Evolutionary conservation across 2,888 invertebrate genomes (phyloP).

Genomic region (Cyaniris semiargus): DNA sequence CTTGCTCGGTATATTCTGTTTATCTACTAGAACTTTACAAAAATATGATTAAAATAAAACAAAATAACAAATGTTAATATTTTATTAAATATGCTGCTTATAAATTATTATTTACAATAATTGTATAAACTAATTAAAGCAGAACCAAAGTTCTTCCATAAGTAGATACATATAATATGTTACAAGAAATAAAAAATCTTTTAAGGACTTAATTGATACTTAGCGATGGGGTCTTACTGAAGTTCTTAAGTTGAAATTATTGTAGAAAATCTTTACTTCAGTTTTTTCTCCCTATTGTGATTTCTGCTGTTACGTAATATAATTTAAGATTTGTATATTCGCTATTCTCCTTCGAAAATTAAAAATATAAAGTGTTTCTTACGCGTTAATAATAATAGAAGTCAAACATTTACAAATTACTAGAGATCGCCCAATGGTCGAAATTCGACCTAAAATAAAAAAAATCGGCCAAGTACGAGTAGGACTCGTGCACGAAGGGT

Average conservation of each 20-base stretch:
- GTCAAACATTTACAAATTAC: background rate
- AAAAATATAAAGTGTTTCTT: background rate
- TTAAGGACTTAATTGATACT: background rate
- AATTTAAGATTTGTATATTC: too few species aligned
- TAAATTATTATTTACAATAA: slow-evolving; percentile 74
- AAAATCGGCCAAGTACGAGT: too few species aligned
- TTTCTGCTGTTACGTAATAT: too few species aligned
- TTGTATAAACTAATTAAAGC: slow-evolving; percentile 68
- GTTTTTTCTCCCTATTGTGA: too few species aligned
- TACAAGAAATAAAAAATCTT: slow-evolving; percentile 35
- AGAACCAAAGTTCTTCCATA: slow-evolving; percentile 66
- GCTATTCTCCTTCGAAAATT: background rate
- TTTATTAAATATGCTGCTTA: slow-evolving; percentile 64
- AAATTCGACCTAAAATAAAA: too few species aligned
- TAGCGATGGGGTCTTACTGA: background rate
- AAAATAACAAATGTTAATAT: slow-evolving; percentile 59
- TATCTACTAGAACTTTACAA: background rate
- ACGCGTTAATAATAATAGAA: background rate
- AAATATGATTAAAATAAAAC: slow-evolving; percentile 36
- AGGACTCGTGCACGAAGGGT: too few species aligned
- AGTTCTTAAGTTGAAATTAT: background rate
- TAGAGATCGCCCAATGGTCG: too few species aligned
- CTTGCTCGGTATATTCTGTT: background rate
- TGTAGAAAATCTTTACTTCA: too few species aligned
- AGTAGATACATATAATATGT: slow-evolving; percentile 39